Evolutionary conservation across 2,888 invertebrate genomes (phyloP).

Genomic region (Eledona agricola): DNA sequence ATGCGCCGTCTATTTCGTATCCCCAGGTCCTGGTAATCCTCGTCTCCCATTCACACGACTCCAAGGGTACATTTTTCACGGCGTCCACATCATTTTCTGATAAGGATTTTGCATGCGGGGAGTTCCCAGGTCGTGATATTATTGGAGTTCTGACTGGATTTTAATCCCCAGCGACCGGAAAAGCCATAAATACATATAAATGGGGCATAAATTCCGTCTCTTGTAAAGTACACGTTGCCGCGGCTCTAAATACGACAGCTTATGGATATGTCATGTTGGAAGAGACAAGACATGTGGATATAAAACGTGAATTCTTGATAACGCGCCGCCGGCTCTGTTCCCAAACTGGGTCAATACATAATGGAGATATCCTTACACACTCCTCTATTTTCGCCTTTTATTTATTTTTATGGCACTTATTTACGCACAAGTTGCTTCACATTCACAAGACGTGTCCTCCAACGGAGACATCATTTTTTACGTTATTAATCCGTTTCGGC

Average conservation of each 20-base stretch:
- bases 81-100: slow-evolving; percentile 54
- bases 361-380: slow-evolving; percentile 33
- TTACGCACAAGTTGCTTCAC: slow-evolving; percentile 36
- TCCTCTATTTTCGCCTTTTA: slow-evolving; percentile 33
- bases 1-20: slow-evolving; percentile 54
- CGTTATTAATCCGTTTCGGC: slow-evolving; percentile 28
- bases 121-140: slow-evolving; percentile 46
- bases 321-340: slow-evolving; percentile 28
- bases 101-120: slow-evolving; percentile 52
- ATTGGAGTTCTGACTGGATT: slow-evolving; percentile 48
- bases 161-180: slow-evolving; percentile 48
- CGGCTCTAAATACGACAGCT: slow-evolving; percentile 40
- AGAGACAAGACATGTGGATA: slow-evolving; percentile 39
- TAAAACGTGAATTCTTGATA: slow-evolving; percentile 40
- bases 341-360: slow-evolving; percentile 38
- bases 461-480: slow-evolving; percentile 16
- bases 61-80: slow-evolving; percentile 53
- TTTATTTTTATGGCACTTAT: slow-evolving; percentile 41
- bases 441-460: slow-evolving; percentile 15
- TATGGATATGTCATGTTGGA: slow-evolving; percentile 40
- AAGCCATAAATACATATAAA: slow-evolving; percentile 54
- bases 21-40: slow-evolving; percentile 52
- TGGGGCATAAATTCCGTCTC: slow-evolving; percentile 48
- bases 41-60: slow-evolving; percentile 51
- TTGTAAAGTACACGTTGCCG: slow-evolving; percentile 42